These are phyloP conservation scores for Pomatorhinus ruficollis DNA, from an alignment of 2,113 vertebrate species.

Conservation along the genomic window DNA sequence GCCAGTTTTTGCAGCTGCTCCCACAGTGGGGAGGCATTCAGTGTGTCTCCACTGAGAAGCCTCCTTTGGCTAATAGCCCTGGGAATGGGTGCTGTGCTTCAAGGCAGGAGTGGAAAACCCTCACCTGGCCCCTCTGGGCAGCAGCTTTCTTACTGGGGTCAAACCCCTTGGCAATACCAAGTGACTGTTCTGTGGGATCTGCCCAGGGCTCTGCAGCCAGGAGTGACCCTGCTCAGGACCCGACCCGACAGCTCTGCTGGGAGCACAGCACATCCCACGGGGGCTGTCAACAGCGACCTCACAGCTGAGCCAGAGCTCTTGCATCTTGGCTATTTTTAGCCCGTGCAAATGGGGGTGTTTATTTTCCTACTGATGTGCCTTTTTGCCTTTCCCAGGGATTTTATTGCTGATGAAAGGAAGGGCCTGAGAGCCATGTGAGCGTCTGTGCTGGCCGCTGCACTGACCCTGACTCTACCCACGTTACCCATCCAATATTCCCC, in stretches of 20 bases:
- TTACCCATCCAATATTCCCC: neutral
- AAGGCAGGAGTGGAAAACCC: neutral
- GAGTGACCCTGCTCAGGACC: neutral
- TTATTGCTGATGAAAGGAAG: neutral
- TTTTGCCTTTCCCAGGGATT: neutral
- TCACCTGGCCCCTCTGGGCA: neutral
- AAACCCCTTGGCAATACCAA: neutral
- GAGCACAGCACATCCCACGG: neutral
- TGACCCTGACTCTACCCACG: neutral
- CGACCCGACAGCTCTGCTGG: rapidly evolving
- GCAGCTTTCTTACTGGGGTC: neutral
- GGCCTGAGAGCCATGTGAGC: neutral
- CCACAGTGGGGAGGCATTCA: rapidly evolving
- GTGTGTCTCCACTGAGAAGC: neutral
- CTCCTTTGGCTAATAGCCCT: neutral
- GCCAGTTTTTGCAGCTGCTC: neutral
- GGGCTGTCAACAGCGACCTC: neutral
- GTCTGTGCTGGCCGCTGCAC: neutral
- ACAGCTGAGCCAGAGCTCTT: neutral
- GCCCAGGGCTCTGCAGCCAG: neutral
- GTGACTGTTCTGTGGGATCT: rapidly evolving
- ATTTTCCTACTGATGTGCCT: neutral
- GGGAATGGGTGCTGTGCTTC: neutral
- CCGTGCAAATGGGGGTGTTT: neutral
- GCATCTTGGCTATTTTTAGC: neutral